phyloP scores from a whole-genome alignment of 2,797 vertebrate genomes.

The Esox masquinongy region DNA sequence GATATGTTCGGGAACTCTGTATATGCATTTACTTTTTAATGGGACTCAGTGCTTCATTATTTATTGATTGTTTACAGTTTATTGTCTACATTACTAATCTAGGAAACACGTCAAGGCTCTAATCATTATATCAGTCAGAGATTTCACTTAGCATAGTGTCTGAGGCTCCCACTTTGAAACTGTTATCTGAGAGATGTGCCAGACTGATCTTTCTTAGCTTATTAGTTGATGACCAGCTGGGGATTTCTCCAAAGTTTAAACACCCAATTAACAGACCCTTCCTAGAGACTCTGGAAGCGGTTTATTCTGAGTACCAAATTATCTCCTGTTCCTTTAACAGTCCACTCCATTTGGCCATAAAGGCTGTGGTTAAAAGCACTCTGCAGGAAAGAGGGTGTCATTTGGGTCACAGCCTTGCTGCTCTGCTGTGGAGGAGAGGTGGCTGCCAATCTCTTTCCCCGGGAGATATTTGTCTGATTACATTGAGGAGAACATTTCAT shows the following conservation, averaged over 20 bases:
- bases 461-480: conserved; percentile 40
- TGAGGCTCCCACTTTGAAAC: background rate
- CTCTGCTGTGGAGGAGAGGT: conserved; percentile 1
- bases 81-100: background rate
- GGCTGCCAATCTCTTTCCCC: conserved; percentile 35
- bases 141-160: background rate
- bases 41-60: background rate
- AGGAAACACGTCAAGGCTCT: background rate
- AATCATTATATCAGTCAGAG: background rate
- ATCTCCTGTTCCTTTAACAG: background rate
- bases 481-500: conserved; percentile 26
- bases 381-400: background rate
- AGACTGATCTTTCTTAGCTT: conserved; percentile 17
- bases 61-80: background rate
- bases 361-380: background rate
- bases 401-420: background rate
- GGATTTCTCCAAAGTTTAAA: conserved; percentile 40
- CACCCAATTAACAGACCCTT: conserved; percentile 40
- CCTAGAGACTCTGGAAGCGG: conserved; percentile 8
- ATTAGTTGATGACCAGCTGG: conserved; percentile 31
- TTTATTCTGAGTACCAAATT: background rate
- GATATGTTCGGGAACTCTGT: background rate
- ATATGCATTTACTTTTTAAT: background rate
- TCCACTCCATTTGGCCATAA: background rate
- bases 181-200: conserved; percentile 7